A percentile compares a stretch with the other conserved stretches of the same genome.
Evolutionary conservation across 1,140 invertebrate genomes (phyloP).

Genomic region (Temnothorax nylanderi): DNA sequence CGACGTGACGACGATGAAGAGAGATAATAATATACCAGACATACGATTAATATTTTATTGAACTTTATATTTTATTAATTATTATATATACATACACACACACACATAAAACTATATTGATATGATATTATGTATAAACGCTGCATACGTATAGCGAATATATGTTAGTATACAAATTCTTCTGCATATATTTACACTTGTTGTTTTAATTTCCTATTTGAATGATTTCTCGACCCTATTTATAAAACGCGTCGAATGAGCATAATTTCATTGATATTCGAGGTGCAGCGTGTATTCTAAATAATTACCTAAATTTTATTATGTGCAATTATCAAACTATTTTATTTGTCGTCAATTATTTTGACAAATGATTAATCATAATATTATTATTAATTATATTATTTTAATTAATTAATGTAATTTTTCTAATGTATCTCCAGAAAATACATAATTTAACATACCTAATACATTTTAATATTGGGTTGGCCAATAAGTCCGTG

Average conservation of each 20-base stretch:
- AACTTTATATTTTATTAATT: conserved; percentile 85
- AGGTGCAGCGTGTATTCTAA: no score
- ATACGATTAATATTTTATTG: conserved; percentile 81
- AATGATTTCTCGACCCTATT: background rate
- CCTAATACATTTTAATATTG: no score
- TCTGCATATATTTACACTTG: conserved; percentile 59
- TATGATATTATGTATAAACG: conserved; percentile 80
- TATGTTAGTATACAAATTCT: conserved; percentile 81
- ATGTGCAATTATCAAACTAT: background rate
- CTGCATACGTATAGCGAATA: conserved; percentile 80
- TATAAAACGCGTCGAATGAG: no score
- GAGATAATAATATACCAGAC: conserved; percentile 80
- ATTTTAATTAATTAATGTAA: background rate
- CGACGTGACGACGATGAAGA: conserved; percentile 75
- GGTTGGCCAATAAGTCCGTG: no score
- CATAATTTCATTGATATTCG: no score
- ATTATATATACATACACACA: conserved; percentile 79
- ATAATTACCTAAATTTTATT: background rate
- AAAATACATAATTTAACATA: background rate
- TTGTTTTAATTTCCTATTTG: conserved; percentile 27
- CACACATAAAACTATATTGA: conserved; percentile 72
- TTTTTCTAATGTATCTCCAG: background rate
- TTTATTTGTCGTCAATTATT: background rate
- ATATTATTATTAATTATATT: background rate
- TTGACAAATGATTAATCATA: background rate